Base-by-base conservation (phyloP, 1,140 invertebrate species). In the Drosophila kurseongensis region DNA sequence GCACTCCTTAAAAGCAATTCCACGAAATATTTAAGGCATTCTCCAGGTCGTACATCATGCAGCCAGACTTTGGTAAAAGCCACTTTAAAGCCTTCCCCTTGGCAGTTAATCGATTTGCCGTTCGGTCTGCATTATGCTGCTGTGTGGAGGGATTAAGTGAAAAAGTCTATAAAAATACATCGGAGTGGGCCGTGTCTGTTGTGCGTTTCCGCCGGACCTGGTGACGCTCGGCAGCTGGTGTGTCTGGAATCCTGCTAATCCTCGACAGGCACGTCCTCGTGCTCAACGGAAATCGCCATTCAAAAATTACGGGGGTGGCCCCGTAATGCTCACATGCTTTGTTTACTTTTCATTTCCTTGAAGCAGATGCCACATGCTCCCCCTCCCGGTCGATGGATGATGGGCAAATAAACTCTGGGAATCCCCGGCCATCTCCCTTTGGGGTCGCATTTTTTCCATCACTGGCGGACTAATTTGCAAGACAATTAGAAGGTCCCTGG, bases 261-360 rank as follows among this genome's bases (percentile, higher is more conserved):
- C 83, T 76, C 57, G 56, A 58, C 83, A 66, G 84, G 84, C 83
- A 86, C 84, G 83, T 86, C 75, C 73, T 54, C n/a, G 32, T 80
- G 59, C 35, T 68, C 63, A 56, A 56, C 73, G 78, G 78, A 77
- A 81, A 74, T 62, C 67, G 67, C 66, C 68, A 62, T 78, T 79
- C 65, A 66, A 83, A 86, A 82, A 83, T 88, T 77, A 60, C 41
- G 23, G 56, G 36, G 51, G 56, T 58, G 47, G 41, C 5, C 23
- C 23, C 38, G 4, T 7, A 36, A 27, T 40, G 29, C 69, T 52
- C 67, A 68, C 61, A 78, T 76, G 66, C 48, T 51, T 55, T 89
- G 84, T 89, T 89, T 89, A 88, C 69, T 89, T 89, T 89, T 89
- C 84, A 89, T 89, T 89, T 89, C 80, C 80, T 83, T 80, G 40